Evolutionary conservation across 1,140 invertebrate genomes (phyloP).

Genomic region (Rhagoletis pomonella): DNA sequence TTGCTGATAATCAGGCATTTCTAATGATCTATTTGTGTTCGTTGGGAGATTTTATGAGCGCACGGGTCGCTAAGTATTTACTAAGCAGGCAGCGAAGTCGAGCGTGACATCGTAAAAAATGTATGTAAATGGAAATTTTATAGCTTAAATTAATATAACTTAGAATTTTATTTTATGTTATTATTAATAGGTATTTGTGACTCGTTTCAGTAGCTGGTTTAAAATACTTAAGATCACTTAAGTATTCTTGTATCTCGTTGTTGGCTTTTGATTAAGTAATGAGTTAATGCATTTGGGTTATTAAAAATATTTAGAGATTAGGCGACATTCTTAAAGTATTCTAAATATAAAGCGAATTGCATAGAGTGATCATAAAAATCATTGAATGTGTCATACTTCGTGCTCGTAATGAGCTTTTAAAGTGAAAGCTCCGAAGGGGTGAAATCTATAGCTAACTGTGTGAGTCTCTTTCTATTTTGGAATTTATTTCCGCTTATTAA

Average conservation of each 20-base stretch:
- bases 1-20: conserved; percentile 40
- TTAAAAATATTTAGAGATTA: background rate
- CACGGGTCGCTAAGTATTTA: background rate
- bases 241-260: background rate
- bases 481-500: too few species aligned
- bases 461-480: too few species aligned
- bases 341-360: too few species aligned
- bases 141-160: conserved; percentile 28
- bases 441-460: too few species aligned
- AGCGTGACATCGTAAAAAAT: conserved; percentile 16
- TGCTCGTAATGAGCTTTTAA: too few species aligned
- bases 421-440: too few species aligned
- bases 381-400: too few species aligned
- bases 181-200: background rate
- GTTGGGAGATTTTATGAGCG: background rate
- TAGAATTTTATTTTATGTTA: conserved; percentile 9
- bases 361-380: too few species aligned
- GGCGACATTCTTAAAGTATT: too few species aligned
- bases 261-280: background rate
- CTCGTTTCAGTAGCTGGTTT: background rate
- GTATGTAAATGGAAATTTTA: conserved; percentile 43
- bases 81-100: background rate
- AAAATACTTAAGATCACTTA: background rate
- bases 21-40: conserved; percentile 33
- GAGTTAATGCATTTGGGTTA: background rate